Evolutionary conservation across 2,888 invertebrate genomes (phyloP).

Genomic region (Pyralis farinalis): DNA sequence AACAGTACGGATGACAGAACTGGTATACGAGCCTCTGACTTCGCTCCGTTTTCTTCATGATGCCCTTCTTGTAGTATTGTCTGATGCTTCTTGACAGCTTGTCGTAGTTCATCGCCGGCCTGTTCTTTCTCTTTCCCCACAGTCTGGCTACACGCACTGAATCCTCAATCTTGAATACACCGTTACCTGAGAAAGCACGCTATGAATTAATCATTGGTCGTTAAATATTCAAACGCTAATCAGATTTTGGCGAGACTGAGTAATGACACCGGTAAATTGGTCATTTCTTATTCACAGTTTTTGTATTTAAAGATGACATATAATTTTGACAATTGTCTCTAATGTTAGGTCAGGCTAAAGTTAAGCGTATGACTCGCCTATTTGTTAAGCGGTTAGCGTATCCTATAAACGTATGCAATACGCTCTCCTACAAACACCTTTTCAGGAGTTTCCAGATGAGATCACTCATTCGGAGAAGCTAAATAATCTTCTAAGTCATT

Average conservation of each 20-base stretch:
- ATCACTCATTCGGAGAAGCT: too few relatives aligned
- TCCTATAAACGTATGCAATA: too few relatives aligned
- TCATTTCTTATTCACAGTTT: too few relatives aligned
- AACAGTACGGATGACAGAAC: constrained; percentile 97
- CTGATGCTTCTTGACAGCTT: constrained; percentile 98
- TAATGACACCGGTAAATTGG: too few relatives aligned
- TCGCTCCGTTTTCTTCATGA: constrained; percentile 99
- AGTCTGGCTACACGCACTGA: constrained; percentile 97
- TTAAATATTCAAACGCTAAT: constrained; percentile 28
- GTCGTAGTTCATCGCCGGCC: constrained; percentile 99
- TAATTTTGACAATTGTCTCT: too few relatives aligned
- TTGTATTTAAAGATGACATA: too few relatives aligned
- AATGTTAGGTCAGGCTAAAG: too few relatives aligned
- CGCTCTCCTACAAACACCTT: too few relatives aligned
- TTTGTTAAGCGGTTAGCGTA: too few relatives aligned
- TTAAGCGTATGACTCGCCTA: too few relatives aligned
- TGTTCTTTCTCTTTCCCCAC: constrained; percentile 99
- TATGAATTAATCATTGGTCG: constrained; percentile 54
- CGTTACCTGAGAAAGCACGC: constrained; percentile 81
- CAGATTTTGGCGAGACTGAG: constrained; percentile 8
- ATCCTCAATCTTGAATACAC: constrained; percentile 99
- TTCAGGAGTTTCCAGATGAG: too few relatives aligned
- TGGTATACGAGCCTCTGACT: constrained; percentile 99
- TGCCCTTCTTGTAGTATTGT: constrained; percentile 99
- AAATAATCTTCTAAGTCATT: too few relatives aligned